Base-by-base conservation (phyloP, 2,113 vertebrate species). In the Astur gentilis region DNA sequence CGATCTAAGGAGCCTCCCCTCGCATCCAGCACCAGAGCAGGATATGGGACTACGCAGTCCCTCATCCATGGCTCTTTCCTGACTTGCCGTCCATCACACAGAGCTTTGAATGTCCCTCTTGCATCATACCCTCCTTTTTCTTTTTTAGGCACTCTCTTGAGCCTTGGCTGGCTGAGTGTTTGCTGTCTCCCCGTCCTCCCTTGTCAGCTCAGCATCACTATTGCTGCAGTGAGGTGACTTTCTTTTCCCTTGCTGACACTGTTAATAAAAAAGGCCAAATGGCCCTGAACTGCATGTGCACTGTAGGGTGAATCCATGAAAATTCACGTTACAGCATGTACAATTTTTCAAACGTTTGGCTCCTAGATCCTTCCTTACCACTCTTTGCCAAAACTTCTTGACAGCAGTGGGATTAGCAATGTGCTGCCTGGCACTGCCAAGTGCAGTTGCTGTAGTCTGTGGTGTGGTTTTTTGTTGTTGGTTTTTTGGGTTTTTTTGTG, bases 331-430 rank as follows among this genome's bases (percentile, higher is more conserved):
- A 22, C 55, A 29, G 25, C 34, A 13, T 7, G 15, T 61, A 38
- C 2, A 2, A 38, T 26, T 50, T 62, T 40, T 27, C n/a, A 50
- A 40, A 50, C 3, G 2, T 26, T 42, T 52, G 47, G 47, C 21
- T 57, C 52, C 31, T 13, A 12, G 44, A 10, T 42, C 32, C 36
- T 27, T 52, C 50, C 86, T 57, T 17, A 44, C 15, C 9, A 10
- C 13, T 18, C n/a, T 58, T 62, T 50, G 26, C 62, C 66, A 71
- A 31, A 71, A 4, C 32, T 6, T 0, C 64, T 21, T 25, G 47
- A 1, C 22, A 27, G 52, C 1, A 1, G 7, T 13, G 44, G 73
- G 67, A 9, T 16, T 10, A 25, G 21, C 2, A 5, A 3, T 16
- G 81, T 20, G 44, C n/a, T 40, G 32, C 58, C 57, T n/a, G 52